Evolutionary conservation across 2,797 vertebrate genomes (phyloP), one percentile per base, ranked within the genome.

Genomic region (Otus scops): DNA sequence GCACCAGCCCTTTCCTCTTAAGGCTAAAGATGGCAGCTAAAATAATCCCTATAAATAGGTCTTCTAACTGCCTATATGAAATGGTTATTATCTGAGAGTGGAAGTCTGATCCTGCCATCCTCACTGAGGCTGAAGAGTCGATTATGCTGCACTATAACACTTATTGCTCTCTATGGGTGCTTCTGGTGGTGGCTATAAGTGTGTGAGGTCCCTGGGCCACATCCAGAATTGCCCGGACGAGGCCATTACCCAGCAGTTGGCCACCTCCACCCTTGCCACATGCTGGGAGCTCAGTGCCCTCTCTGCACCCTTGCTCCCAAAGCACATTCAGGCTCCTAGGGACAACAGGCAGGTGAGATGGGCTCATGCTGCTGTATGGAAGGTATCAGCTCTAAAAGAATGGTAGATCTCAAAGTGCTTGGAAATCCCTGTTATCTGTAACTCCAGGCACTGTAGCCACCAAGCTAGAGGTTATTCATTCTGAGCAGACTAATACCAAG

Each of bases 21-120:
- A 57, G 75, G 57, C 45, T 60, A 34, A 95, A 91, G 81, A 88
- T 73, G 92, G 64, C 84, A 95, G 90, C 86, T 89, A 68, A 94
- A 96, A 89, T 82, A 88, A 85, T 32, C 38, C 41, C 92, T 94
- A 59, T 90, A 96, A 96, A 95, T 91, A 95, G 86, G 67, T 39
- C 67, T 70, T 64, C 36, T 76, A 92, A 85, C 83, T 82, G 59
- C 59, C 56, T 79, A 28, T 10, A 20, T 67, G 93, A 87, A 87
- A 91, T 51, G 78, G 78, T 75, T 91, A 91, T 96, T 92, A 85
- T 47, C 90, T 6, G 34, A 80, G 93, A 96, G 51, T 74, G 68
- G 79, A 47, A 88, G 53, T 50, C 28, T 38, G 56, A 50, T 54
- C 36, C 74, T 2, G 13, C 74, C 87, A 50, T 50, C 56, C 78